Conservation (phyloP, 2,113 vertebrate genomes). For the Nansenia antarctica region DNA sequence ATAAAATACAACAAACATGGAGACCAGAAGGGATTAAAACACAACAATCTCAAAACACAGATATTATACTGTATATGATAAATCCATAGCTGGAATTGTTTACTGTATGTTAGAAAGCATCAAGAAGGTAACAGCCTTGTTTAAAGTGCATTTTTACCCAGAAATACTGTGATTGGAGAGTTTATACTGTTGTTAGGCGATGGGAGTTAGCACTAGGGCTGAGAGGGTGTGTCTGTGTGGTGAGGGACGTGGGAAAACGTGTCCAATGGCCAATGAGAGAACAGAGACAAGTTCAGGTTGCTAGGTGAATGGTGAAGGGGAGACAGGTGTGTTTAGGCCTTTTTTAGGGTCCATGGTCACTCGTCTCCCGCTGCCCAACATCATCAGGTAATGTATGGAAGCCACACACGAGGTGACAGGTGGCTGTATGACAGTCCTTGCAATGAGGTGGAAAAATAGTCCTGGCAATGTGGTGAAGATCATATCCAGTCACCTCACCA, state of each 20-base stretch:
- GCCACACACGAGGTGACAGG: neutral
- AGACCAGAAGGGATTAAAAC: constrained; percentile 29
- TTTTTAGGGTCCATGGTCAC: too few species aligned
- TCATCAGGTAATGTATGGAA: neutral
- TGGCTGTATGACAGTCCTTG: neutral
- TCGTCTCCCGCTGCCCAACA: too few species aligned
- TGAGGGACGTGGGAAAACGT: neutral
- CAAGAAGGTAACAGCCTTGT: constrained; percentile 22
- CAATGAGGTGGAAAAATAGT: too few species aligned
- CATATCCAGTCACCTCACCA: neutral
- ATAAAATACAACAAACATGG: constrained; percentile 18
- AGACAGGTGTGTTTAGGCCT: neutral
- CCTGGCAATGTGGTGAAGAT: too few species aligned
- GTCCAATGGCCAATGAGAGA: neutral
- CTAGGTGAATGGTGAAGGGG: neutral
- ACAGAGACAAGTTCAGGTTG: neutral
- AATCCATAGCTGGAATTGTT: constrained; percentile 23
- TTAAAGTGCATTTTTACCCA: constrained; percentile 72
- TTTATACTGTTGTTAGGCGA: constrained; percentile 31
- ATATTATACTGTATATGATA: constrained; percentile 35
- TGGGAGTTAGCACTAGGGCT: neutral
- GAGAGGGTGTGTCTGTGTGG: neutral
- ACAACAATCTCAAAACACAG: constrained; percentile 43
- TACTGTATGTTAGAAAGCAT: constrained; percentile 33
- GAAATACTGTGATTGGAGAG: constrained; percentile 64